These are phyloP conservation scores for Rostrhamus sociabilis DNA, from an alignment of 2,797 vertebrate species.

Conservation along the genomic window DNA sequence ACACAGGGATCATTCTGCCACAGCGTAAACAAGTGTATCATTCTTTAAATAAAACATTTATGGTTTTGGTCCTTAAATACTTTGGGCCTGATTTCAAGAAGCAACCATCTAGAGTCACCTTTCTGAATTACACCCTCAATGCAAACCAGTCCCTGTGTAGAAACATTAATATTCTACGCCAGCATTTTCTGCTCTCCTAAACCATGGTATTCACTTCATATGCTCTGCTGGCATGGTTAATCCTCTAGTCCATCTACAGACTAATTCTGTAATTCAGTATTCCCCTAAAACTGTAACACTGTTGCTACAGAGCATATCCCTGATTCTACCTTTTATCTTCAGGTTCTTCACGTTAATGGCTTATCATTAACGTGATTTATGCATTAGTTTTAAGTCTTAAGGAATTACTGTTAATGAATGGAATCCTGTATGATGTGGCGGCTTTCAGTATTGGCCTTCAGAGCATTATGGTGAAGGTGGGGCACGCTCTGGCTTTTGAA, in stretches of 20 bases:
- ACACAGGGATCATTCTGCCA: constrained; percentile 8
- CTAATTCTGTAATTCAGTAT: neutral
- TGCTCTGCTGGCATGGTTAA: neutral
- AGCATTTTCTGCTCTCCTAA: constrained; percentile 19
- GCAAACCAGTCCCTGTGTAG: neutral
- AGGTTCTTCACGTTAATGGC: constrained; percentile 28
- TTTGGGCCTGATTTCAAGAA: constrained; percentile 53
- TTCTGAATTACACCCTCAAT: neutral
- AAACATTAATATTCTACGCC: neutral
- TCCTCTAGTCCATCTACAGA: neutral
- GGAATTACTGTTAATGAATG: constrained; percentile 36
- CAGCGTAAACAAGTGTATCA: neutral
- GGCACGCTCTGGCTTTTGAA: neutral
- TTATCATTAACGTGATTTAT: constrained; percentile 25
- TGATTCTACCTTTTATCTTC: constrained; percentile 6
- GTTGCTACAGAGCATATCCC: neutral
- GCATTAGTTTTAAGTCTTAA: constrained; percentile 44
- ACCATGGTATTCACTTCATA: neutral
- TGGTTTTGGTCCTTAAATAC: constrained; percentile 36
- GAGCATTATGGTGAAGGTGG: neutral
- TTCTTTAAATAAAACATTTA: constrained; percentile 49
- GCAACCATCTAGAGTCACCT: neutral
- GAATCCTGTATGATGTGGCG: neutral
- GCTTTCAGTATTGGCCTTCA: neutral
- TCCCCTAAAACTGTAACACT: neutral